Base-by-base conservation (phyloP, 2,113 vertebrate species). In the Reinhardtius hippoglossoides region DNA sequence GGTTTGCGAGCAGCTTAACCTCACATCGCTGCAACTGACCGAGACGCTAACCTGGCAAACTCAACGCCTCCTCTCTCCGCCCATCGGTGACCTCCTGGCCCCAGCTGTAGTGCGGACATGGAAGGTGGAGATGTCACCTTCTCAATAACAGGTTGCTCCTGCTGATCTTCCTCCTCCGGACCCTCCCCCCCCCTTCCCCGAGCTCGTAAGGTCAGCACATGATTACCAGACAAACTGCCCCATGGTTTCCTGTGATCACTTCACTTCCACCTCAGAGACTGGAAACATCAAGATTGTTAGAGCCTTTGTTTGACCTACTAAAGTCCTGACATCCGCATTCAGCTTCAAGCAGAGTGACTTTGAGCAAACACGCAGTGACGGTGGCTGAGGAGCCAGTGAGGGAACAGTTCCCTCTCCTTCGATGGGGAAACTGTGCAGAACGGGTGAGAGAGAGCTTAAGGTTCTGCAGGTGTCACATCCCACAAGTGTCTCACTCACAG, bases 71-170 rank as follows among this genome's bases (percentile, higher is more conserved):
- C 31, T 61, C 24, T 44, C 71, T 63, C 69, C 60, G 42, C 69
- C 68, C 70, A 73, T 74, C 71, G 54, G 74, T 69, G 85, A 90
- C 85, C 88, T 87, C 77, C 1, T 15, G 58, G 66, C 70, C 71
- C 40, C 2, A 59, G 80, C 35, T 68, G 61, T 63, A 68, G 65
- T 74, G 71, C 50, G 80, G 78, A 79, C 85, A 87, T 67, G 82
- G 72, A 67, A 55, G 80, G 79, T 81, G 74, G 54, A 75, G 44
- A 52, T 77, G 78, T 90, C 87, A 48, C 83, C 78, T 80, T 62
- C 68, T 76, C 68, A 67, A 65, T 74, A 74, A 87, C 70, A 83
- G 78, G 85, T 73, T 71, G 23, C 54, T 72, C 84, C 79, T 9
- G 61, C 77, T 74, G 81, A 27, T 80, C 73, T 31, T 76, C 78